These are phyloP conservation scores for Conopomorpha cramerella DNA, from an alignment of 1,140 invertebrate genomes.

Conservation along the genomic window DNA sequence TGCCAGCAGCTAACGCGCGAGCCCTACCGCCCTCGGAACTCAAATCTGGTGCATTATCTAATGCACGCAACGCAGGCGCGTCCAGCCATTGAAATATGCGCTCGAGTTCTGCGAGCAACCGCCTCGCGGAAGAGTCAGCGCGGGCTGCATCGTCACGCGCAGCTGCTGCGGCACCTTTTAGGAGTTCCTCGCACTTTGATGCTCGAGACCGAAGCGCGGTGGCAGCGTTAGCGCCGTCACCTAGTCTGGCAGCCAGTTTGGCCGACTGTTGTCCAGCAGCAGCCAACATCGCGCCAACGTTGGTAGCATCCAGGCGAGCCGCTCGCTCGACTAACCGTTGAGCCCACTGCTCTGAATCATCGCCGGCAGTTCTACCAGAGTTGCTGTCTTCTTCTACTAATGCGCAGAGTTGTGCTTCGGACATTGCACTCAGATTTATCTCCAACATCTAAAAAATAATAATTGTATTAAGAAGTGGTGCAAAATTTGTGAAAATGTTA, in stretches of 20 bases:
- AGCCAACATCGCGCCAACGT: constrained; percentile 41
- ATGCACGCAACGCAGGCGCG: constrained; percentile 19
- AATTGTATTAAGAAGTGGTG: too few species aligned
- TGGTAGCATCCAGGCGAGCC: constrained; percentile 34
- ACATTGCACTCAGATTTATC: too few species aligned
- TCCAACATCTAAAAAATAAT: too few species aligned
- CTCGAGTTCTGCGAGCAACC: constrained; percentile 18
- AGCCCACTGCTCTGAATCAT: constrained; percentile 16
- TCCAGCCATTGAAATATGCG: constrained; percentile 27
- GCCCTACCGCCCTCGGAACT: constrained; percentile 74
- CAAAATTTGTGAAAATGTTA: too few species aligned
- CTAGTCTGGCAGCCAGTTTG: constrained; percentile 14
- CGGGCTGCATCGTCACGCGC: constrained; percentile 24
- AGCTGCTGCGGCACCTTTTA: constrained; percentile 19
- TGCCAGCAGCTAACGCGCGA: constrained; percentile 79
- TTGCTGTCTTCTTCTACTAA: too few species aligned
- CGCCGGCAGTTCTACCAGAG: too few species aligned
- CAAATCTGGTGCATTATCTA: constrained; percentile 44
- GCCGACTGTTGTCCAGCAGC: too few species aligned
- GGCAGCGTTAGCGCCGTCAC: constrained; percentile 13
- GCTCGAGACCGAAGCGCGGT: constrained; percentile 15
- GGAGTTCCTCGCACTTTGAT: constrained; percentile 14
- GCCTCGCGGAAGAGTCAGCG: constrained; percentile 22
- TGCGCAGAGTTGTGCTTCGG: too few species aligned
- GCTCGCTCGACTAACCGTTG: constrained; percentile 24